Percentiles rank a stretch among this genome's conserved stretches.
Evolutionary conservation across 1,140 invertebrate genomes (phyloP).

Genomic region (Phymastichus coffea): DNA sequence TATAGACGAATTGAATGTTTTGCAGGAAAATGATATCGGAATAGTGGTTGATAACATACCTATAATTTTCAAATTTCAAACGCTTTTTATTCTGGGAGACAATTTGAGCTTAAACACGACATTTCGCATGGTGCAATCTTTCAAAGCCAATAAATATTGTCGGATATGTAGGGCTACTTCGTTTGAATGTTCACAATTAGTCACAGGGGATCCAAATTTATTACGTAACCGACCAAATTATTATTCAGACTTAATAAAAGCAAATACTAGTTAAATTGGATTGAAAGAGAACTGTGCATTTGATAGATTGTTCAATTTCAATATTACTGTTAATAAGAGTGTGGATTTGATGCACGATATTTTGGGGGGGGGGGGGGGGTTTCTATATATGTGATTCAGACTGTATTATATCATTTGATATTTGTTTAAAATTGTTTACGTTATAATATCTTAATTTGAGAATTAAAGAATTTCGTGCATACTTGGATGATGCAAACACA

Average conservation of each 20-base stretch:
- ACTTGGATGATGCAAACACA: conserved; percentile 13
- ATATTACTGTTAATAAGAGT: conserved; percentile 44
- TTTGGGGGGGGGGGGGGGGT: conserved; percentile 20
- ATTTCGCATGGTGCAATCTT: conserved; percentile 28
- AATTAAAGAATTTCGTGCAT: conserved; percentile 1
- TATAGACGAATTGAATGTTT: conserved; percentile 15
- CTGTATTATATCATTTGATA: not conserved
- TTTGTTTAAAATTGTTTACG: conserved; percentile 4
- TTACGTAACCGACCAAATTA: conserved; percentile 25
- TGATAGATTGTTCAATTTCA: conserved; percentile 41
- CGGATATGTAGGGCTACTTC: conserved; percentile 26
- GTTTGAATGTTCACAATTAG: conserved; percentile 19
- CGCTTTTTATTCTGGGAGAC: conserved; percentile 27
- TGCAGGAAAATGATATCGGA: conserved; percentile 15
- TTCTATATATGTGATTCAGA: not conserved
- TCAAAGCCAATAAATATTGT: conserved; percentile 24
- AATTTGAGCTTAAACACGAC: conserved; percentile 29
- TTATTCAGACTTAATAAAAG: conserved; percentile 14
- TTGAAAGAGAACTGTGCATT: conserved; percentile 47
- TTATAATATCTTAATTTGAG: conserved; percentile 3
- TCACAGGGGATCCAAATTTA: conserved; percentile 11
- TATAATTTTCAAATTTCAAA: conserved; percentile 28
- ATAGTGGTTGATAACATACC: conserved; percentile 18
- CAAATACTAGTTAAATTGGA: conserved; percentile 24
- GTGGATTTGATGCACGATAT: conserved; percentile 33